phyloP scores from a whole-genome alignment of 2,888 invertebrate species.

The Harmothoe impar region DNA sequence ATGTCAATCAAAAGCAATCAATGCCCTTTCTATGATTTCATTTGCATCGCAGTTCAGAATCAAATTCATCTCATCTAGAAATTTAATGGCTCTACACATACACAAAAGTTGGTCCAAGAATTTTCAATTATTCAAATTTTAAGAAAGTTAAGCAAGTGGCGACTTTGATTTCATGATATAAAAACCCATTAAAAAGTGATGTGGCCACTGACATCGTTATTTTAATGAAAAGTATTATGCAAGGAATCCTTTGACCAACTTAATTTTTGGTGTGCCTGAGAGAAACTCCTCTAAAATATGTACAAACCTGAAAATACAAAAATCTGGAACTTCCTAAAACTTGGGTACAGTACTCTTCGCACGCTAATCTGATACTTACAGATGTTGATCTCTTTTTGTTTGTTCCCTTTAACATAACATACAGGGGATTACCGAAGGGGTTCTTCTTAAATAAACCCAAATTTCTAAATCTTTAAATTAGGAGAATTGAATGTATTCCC shows the following conservation, averaged over 20 bases:
- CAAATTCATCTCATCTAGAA: not conserved
- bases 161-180: no score
- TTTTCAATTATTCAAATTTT: no score
- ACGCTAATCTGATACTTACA: not conserved
- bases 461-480: no score
- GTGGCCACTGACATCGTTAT: no score
- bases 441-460: not conserved
- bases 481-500: not conserved
- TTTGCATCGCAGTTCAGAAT: not conserved
- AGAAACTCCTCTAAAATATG: not conserved
- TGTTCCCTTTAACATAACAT: not conserved
- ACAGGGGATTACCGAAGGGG: not conserved
- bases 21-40: not conserved
- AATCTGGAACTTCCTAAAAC: not conserved
- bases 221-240: no score
- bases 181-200: no score
- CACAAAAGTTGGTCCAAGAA: no score
- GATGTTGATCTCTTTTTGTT: not conserved
- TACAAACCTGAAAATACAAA: not conserved
- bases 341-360: not conserved
- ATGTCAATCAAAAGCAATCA: not conserved
- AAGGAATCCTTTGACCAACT: not conserved
- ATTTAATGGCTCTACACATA: no score
- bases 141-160: no score
- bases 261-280: not conserved